These are phyloP conservation scores for Labeo catla DNA, from an alignment of 2,113 vertebrate genomes.

Conservation along the genomic window DNA sequence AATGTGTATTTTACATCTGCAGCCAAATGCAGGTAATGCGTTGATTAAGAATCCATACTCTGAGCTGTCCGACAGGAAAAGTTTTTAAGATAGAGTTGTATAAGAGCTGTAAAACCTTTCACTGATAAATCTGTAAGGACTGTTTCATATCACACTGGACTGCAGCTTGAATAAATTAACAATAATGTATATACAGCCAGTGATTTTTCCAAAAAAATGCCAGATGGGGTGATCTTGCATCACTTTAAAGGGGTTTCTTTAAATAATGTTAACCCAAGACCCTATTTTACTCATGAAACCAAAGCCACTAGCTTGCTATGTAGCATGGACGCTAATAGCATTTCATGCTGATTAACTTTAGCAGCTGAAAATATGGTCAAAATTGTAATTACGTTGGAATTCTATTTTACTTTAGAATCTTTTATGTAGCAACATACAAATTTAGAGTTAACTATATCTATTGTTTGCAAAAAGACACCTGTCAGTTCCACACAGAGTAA, in stretches of 20 bases:
- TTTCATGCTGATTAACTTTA: background rate
- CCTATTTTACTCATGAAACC: background rate
- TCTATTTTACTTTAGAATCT: background rate
- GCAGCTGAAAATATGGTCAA: background rate
- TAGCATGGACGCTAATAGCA: background rate
- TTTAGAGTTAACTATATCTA: too few relatives aligned
- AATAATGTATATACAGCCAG: background rate
- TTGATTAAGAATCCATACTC: background rate
- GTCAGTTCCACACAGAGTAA: too few relatives aligned
- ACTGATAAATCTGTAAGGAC: background rate
- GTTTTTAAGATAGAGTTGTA: background rate
- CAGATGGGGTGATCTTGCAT: background rate
- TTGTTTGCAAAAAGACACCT: background rate
- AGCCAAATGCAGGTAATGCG: background rate
- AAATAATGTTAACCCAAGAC: background rate
- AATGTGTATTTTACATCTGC: background rate
- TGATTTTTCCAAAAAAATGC: background rate
- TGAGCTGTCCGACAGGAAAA: background rate
- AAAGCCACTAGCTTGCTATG: background rate
- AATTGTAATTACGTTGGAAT: background rate
- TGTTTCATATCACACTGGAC: background rate
- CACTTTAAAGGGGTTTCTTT: background rate
- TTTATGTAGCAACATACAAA: background rate
- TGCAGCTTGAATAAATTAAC: background rate
- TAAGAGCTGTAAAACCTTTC: background rate